Base-by-base conservation (phyloP, 2,113 vertebrate genomes). In the Brachyhypopomus occidentalis region DNA sequence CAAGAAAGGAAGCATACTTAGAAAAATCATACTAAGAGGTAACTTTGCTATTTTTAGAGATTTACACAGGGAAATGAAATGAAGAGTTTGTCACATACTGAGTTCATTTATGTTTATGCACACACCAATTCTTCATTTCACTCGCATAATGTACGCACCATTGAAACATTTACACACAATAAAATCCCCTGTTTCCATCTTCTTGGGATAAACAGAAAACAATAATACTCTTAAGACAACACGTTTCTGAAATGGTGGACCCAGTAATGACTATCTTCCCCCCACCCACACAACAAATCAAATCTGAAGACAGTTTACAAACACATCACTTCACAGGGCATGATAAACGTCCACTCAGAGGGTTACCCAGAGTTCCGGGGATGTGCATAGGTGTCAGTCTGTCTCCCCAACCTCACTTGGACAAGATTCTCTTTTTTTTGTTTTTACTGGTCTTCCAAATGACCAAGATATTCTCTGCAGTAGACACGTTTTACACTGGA, bases 221-320 rank as follows among this genome's bases (percentile, higher is more conserved):
- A 69, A 69, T 73, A 80, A 80, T 66, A 82, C 84, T 85, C 52
- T 85, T 71, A 85, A 82, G 80, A 85, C 84, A 77, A 74, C 80
- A 85, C 84, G 45, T 79, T 79, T 83, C 73, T 72, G 59, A 77
- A 80, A 83, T 48, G 66, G 23, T 66, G 55, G 59, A 76, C 80
- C 73, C 55, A 80, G 74, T 41, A 84, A 82, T 76, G 63, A 27
- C 34, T 52, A 55, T 67, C 34, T 22, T 9, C 62, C 70, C 30
- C 55, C 45, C 62, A 25, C 67, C 77, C 8, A 38, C 84, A 80
- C 70, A 16, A 72, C 64, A 83, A 85, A 81, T 82, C 80, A 85
- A 85, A 80, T 64, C 75, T 73, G 67, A 79, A 79, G 84, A 85
- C 84, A 85, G 58, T 77, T 83, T 80, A 85, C 84, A 80, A 80